phyloP scores from a whole-genome alignment of 2,113 vertebrate genomes.

The Camelus bactrianus region DNA sequence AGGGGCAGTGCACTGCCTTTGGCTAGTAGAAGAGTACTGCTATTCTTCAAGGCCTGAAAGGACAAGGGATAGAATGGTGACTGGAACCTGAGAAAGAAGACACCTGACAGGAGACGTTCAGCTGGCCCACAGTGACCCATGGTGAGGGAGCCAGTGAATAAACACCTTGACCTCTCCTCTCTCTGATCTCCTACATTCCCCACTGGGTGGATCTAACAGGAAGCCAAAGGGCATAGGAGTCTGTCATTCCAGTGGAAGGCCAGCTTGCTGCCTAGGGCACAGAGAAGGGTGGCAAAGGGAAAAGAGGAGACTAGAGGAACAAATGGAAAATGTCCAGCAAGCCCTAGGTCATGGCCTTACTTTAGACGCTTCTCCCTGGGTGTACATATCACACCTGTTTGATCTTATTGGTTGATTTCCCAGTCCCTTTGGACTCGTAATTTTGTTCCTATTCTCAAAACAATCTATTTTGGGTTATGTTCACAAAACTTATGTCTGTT shows the following conservation, averaged over 20 bases:
- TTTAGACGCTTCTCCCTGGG: neutral
- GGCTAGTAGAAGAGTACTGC: neutral
- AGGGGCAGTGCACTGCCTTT: neutral
- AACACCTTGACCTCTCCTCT: neutral
- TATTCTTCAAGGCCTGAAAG: neutral
- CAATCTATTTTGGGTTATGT: neutral
- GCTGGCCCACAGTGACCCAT: neutral
- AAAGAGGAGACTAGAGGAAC: neutral
- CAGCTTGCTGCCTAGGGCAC: neutral
- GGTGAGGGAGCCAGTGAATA: neutral
- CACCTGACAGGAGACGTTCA: neutral
- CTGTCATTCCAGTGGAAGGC: neutral
- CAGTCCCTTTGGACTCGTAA: neutral
- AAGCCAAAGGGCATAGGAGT: neutral
- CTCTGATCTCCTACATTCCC: neutral
- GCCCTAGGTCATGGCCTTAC: neutral
- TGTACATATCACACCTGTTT: neutral
- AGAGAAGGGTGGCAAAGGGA: neutral
- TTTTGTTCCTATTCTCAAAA: neutral
- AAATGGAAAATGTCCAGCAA: neutral
- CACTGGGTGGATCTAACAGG: neutral
- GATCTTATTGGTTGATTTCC: neutral
- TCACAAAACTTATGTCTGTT: neutral
- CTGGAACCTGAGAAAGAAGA: neutral
- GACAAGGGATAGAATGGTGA: neutral